Evolutionary conservation across 1,140 invertebrate genomes (phyloP), one percentile per base, ranked within the genome.

Genomic region (Caenorhabditis latens): DNA sequence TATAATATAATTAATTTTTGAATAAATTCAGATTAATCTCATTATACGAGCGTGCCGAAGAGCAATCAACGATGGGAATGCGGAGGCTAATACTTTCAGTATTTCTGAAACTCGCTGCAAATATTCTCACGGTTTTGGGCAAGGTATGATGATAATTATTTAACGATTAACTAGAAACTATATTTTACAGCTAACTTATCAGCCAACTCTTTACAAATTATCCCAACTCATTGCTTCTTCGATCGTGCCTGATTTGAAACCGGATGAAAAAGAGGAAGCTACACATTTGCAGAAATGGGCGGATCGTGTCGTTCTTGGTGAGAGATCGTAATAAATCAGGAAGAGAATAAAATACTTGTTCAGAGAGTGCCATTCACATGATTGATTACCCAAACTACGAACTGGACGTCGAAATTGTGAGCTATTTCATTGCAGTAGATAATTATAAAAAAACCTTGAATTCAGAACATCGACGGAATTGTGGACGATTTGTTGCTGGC

Each of bases 81-180:
- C 71, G 50, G 14, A 79, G 53, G n/a, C 71, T 79, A 13, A 24
- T 79, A 11, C 21, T 79, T 4, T 79, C 71, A 4, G 71, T 79
- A 16, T 79, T 79, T 43, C 46, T 79, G n/a, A 79, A 79, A 24
- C 71, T 79, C 11, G n/a, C 71, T 24, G 71, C 46, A 6, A 79
- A 79, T 42, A 53, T 79, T 79, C 71, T 79, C 21, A 79, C 7
- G 11, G 71, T 79, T 6, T n/a, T 79, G 9, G 46, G 71, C 32
- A 79, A 79, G n/a, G 71, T 79, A 50, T 8, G 61, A 43, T 4
- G 4, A 32, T n/a, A 14, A 46, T 8, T 19, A 40, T 8, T 13
- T 40, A 65, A 65, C 7, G 11, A 40, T 11, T 65, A 32, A 32
- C 24, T 46, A 8, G 2, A 46, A 1, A 7, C 42, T n/a, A 5